These are phyloP conservation scores for Grammomys surdaster DNA, from an alignment of 2,113 vertebrate genomes.

Conservation along the genomic window DNA sequence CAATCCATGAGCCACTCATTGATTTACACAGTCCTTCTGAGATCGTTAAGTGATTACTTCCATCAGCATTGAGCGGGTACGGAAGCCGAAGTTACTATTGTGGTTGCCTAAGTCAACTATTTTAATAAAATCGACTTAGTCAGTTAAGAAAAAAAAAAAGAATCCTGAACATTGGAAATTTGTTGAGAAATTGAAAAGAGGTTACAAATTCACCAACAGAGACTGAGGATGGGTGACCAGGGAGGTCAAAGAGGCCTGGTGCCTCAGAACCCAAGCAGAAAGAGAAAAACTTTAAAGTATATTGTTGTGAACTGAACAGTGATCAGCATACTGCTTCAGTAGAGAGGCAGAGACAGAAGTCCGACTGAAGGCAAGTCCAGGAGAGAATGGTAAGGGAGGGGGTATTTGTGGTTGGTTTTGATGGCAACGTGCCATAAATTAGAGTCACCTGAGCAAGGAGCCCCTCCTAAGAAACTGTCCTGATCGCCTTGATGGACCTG, in stretches of 20 bases:
- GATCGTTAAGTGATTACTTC: background rate
- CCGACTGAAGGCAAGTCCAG: background rate
- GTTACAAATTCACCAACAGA: background rate
- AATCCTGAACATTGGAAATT: background rate
- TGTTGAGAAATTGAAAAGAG: conserved; percentile 44
- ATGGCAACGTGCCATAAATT: background rate
- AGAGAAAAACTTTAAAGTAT: background rate
- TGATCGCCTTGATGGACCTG: background rate
- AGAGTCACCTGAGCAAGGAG: background rate
- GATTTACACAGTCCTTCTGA: background rate
- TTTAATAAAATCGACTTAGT: background rate
- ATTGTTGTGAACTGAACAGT: conserved; percentile 1
- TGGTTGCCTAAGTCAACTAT: background rate
- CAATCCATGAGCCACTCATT: background rate
- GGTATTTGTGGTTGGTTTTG: background rate
- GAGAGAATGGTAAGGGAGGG: background rate
- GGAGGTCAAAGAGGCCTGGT: background rate
- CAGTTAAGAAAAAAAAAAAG: background rate
- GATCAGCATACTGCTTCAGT: background rate
- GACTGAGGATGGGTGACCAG: background rate
- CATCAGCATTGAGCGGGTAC: background rate
- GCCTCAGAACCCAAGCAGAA: background rate
- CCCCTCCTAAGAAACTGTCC: background rate
- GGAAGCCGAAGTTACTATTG: background rate
- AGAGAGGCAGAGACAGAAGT: background rate